Evolutionary conservation across 2,797 vertebrate species (phyloP).

Genomic region (Cheirogaleus major): DNA sequence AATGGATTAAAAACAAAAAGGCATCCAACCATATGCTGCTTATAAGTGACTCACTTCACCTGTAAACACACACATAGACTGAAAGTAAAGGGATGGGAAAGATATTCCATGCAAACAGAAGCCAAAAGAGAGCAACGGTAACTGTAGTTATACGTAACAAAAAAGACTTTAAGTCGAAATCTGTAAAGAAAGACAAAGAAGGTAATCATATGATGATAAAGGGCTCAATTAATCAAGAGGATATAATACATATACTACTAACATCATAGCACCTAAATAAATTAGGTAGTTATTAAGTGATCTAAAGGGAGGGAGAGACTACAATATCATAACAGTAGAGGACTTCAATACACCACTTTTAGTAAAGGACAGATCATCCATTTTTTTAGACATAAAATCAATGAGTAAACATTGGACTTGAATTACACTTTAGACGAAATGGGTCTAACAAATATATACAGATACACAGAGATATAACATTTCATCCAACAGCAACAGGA

Average conservation of each 20-base stretch:
- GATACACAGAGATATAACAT: neutral
- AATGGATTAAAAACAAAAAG: neutral
- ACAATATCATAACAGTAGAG: neutral
- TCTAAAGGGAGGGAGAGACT: neutral
- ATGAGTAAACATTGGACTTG: neutral
- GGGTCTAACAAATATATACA: neutral
- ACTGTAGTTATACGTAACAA: neutral
- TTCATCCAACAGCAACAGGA: neutral
- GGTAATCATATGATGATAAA: neutral
- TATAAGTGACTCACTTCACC: neutral
- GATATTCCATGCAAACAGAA: neutral
- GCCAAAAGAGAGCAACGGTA: neutral
- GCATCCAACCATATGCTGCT: neutral
- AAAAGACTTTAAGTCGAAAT: neutral
- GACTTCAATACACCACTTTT: neutral
- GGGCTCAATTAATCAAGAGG: neutral
- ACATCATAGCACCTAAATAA: neutral
- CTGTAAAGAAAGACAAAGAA: neutral
- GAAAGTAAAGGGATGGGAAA: neutral
- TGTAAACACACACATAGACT: neutral
- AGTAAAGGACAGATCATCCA: neutral
- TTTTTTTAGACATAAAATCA: neutral
- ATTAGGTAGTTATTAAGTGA: neutral
- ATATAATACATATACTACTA: neutral
- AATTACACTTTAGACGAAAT: neutral